A percentile compares a stretch with the other conserved stretches of the same genome.
Evolutionary conservation across 2,113 vertebrate species (phyloP).

Genomic region (Stercorarius parasiticus): DNA sequence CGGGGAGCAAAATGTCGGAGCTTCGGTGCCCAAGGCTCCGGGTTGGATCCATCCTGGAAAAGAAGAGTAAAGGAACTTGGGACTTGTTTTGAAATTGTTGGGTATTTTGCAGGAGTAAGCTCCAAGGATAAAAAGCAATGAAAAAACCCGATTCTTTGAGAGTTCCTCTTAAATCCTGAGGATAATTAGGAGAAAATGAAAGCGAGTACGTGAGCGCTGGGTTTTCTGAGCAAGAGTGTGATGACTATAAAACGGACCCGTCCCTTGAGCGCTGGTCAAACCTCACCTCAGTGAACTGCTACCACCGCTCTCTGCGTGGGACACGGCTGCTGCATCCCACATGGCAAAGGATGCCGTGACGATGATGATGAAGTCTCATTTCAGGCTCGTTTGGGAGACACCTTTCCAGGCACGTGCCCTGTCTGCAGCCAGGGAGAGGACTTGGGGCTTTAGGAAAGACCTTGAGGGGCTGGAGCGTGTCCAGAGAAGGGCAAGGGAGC

Average conservation of each 20-base stretch:
- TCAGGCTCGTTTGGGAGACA: rapidly evolving
- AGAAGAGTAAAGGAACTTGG: neutral
- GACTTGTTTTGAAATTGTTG: neutral
- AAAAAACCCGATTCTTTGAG: neutral
- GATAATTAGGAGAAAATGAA: neutral
- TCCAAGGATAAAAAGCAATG: neutral
- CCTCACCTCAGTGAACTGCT: rapidly evolving
- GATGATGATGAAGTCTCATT: neutral
- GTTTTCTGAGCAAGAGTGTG: neutral
- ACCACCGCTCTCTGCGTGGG: rapidly evolving
- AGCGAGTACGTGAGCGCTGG: rapidly evolving
- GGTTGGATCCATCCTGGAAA: neutral
- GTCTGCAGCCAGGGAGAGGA: neutral
- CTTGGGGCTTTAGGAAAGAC: neutral
- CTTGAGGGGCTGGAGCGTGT: neutral
- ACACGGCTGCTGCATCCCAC: neutral
- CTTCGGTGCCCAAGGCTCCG: neutral
- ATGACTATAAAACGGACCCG: neutral
- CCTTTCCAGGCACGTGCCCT: neutral
- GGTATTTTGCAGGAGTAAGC: neutral
- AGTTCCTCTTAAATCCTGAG: neutral
- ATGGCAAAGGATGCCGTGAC: rapidly evolving
- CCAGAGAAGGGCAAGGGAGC: neutral
- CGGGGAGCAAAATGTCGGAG: neutral
- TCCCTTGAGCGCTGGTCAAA: neutral